Evolutionary conservation across 1,140 invertebrate species (phyloP).

Genomic region (Anastatus disparis): DNA sequence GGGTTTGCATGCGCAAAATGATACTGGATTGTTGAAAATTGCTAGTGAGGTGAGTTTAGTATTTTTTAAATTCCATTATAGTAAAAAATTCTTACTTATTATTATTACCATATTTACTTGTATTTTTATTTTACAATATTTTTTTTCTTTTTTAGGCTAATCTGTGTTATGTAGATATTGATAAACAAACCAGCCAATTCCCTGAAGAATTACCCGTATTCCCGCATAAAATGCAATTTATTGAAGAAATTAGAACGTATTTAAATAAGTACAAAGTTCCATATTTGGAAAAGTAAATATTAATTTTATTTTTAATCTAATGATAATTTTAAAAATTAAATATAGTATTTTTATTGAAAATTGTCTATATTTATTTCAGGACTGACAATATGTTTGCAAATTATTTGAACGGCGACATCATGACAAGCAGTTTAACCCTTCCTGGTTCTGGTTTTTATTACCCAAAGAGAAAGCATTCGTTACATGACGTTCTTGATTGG

Average conservation of each 20-base stretch:
- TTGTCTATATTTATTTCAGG: conserved; percentile 57
- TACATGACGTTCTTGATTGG: conserved; percentile 79
- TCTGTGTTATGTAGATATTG: conserved; percentile 96
- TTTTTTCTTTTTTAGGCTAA: conserved; percentile 73
- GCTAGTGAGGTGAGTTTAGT: conserved; percentile 69
- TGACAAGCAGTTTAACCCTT: conserved; percentile 69
- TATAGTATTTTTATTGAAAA: conserved; percentile 21
- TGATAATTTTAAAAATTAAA: background rate
- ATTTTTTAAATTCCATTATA: background rate
- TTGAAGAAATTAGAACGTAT: conserved; percentile 84
- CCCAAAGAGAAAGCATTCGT: conserved; percentile 77
- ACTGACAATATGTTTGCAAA: conserved; percentile 68
- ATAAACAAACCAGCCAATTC: conserved; percentile 89
- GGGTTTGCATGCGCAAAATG: conserved; percentile 78
- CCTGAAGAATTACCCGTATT: conserved; percentile 96
- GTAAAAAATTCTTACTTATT: no score
- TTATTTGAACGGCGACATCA: conserved; percentile 67
- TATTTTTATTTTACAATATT: no score
- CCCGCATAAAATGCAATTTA: conserved; percentile 88
- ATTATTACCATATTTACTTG: no score
- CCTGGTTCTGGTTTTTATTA: conserved; percentile 65
- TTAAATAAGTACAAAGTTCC: conserved; percentile 80
- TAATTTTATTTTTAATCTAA: background rate
- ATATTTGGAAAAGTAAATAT: conserved; percentile 61
- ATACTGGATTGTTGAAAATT: conserved; percentile 71